Evolutionary conservation across 2,797 vertebrate genomes (phyloP), one percentile per base, ranked within the genome.

Genomic region (Gorsachius magnificus): DNA sequence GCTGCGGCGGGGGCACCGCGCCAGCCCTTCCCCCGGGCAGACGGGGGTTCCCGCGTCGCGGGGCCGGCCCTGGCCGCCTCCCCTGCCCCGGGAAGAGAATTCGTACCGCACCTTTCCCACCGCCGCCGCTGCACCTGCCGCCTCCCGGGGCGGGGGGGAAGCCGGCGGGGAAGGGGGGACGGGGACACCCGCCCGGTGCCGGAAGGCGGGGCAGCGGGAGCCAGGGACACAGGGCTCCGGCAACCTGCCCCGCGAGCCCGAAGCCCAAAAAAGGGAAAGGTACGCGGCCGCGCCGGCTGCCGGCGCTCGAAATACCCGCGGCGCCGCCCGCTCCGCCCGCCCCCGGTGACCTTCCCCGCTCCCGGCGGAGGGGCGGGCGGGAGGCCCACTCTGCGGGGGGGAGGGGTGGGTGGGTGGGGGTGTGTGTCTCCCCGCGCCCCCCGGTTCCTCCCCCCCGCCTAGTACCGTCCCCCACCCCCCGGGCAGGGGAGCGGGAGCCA

Each of bases 251-350:
- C 71, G 63, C 48, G 33, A 57, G 60, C 86, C 87, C 69, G 1
- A 85, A 93, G 95, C 87, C 97, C 97, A 97, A 98, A 98, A 98
- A 98, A 98, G 98, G 98, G 97, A 98, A 98, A 98, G 97, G 96
- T 96, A 97, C 97, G 98, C 98, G 92, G 38, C 66, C 16, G 85
- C 38, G 45, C 72, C 72, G 16, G 97, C 98, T 95, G 97, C 96
- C 89, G 68, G 96, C 93, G 96, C 98, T 98, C 98, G 97, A 98
- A 99, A 99, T 98, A 98, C 98, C 98, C 97, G 96, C 97, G 97
- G 82, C 98, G 95, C 25, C 65, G 65, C 98, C 98, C 38, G 65
- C 98, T 26, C 92, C 93, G 92, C 53, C 70, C 41, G 38, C 54
- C 84, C 56, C 76, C 75, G n/a, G 86, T 89, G 78, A 96, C 85